Evolutionary conservation across 2,888 invertebrate species (phyloP).

Genomic region (Oscheius sp.): DNA sequence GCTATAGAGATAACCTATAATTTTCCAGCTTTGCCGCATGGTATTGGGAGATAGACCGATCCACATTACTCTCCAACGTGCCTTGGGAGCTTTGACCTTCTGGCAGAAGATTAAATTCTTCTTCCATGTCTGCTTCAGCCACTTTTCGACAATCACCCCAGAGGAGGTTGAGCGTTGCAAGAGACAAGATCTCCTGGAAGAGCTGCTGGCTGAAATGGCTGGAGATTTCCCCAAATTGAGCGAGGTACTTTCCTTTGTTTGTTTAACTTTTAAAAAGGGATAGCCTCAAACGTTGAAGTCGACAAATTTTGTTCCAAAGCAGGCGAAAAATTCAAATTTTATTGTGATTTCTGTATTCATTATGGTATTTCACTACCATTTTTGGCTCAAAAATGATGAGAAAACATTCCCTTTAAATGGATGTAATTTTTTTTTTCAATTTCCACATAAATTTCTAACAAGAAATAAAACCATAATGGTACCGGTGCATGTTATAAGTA

Average conservation of each 20-base stretch:
- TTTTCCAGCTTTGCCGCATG: constrained; percentile 79
- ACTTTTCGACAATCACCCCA: constrained; percentile 48
- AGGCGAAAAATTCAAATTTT: no score
- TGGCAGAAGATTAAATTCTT: constrained; percentile 81
- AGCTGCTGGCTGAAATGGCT: constrained; percentile 89
- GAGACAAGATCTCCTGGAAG: constrained; percentile 77
- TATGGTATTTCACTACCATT: no score
- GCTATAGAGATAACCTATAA: not conserved
- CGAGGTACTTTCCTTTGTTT: constrained; percentile 18
- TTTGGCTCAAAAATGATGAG: no score
- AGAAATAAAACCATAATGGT: no score
- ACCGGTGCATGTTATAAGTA: no score
- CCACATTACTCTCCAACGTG: constrained; percentile 87
- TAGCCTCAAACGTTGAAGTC: no score
- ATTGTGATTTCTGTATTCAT: no score
- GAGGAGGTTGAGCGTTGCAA: constrained; percentile 88
- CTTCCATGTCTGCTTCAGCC: constrained; percentile 78
- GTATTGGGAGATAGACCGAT: constrained; percentile 90
- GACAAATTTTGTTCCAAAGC: no score
- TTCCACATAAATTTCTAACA: no score
- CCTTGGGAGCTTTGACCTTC: constrained; percentile 84
- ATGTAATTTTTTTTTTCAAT: no score
- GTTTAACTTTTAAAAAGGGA: not conserved
- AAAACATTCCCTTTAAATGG: no score
- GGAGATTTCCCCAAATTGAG: constrained; percentile 90